phyloP scores from a whole-genome alignment of 2,888 invertebrate species.

The Polymixis lichenea region DNA sequence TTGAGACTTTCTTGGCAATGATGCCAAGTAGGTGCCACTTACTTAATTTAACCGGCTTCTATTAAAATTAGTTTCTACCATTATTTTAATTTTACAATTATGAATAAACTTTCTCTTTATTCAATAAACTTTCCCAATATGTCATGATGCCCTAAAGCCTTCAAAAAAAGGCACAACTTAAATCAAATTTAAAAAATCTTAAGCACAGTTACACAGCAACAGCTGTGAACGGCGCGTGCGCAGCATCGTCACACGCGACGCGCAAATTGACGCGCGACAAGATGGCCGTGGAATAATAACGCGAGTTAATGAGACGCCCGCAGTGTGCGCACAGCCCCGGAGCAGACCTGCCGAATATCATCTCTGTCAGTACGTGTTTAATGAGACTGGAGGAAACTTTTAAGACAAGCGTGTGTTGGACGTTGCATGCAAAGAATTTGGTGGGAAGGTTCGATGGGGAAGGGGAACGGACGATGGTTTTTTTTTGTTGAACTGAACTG shows the following conservation, averaged over 20 bases:
- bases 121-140: constrained; percentile 17
- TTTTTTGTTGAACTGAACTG: background rate
- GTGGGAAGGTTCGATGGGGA: too few species aligned
- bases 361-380: constrained; percentile 60
- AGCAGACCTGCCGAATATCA: constrained; percentile 47
- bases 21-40: background rate
- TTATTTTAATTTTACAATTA: background rate
- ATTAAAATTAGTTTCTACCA: background rate
- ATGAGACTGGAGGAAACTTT: constrained; percentile 56
- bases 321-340: constrained; percentile 19
- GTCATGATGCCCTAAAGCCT: constrained; percentile 17
- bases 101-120: background rate
- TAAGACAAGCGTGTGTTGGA: constrained; percentile 31
- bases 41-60: background rate
- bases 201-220: constrained; percentile 51
- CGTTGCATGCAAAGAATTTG: constrained; percentile 39
- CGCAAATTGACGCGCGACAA: constrained; percentile 77
- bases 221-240: constrained; percentile 66
- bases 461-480: background rate
- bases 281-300: constrained; percentile 75
- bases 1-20: background rate
- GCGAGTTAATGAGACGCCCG: constrained; percentile 76
- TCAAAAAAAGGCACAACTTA: constrained; percentile 30
- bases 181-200: constrained; percentile 48
- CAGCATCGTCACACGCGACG: constrained; percentile 70